Conservation (phyloP, 37 sponge, comb jelly and placozoan species). For the Hormiphora californensis region DNA sequence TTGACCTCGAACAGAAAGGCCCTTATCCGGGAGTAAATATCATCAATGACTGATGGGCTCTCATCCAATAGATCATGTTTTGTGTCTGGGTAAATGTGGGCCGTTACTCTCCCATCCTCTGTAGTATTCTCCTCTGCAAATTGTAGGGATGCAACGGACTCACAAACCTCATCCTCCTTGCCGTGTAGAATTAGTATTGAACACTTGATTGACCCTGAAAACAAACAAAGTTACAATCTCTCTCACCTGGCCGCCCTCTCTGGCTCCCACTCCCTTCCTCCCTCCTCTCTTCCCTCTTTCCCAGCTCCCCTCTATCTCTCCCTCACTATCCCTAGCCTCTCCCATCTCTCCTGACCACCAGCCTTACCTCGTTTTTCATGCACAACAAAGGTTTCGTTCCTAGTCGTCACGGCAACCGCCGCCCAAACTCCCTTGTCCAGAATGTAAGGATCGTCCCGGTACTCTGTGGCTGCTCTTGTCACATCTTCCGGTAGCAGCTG, state of each 20-base stretch:
- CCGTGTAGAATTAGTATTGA: conserved; percentile 19
- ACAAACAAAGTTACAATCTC: background rate
- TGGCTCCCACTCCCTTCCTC: no score
- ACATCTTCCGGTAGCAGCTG: background rate
- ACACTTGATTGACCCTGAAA: background rate
- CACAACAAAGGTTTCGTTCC: conserved; percentile 29
- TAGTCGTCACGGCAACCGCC: background rate
- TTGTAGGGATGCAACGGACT: background rate
- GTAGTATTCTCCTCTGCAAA: background rate
- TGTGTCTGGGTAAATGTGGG: background rate
- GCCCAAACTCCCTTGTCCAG: background rate
- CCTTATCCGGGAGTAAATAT: no score
- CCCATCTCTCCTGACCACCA: no score
- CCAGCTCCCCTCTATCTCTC: no score
- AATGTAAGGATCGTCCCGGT: background rate
- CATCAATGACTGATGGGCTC: background rate
- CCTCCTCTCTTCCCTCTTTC: no score
- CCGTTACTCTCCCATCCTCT: no score
- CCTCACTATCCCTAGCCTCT: no score
- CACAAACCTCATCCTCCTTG: background rate
- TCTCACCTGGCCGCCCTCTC: no score
- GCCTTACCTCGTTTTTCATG: background rate
- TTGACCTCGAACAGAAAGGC: no score
- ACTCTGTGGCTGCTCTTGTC: background rate
- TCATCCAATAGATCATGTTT: conserved; percentile 19